A percentile compares a stretch with the other conserved stretches of the same genome.
phyloP scores from a whole-genome alignment of 2,797 vertebrate species.

The Carapus acus region DNA sequence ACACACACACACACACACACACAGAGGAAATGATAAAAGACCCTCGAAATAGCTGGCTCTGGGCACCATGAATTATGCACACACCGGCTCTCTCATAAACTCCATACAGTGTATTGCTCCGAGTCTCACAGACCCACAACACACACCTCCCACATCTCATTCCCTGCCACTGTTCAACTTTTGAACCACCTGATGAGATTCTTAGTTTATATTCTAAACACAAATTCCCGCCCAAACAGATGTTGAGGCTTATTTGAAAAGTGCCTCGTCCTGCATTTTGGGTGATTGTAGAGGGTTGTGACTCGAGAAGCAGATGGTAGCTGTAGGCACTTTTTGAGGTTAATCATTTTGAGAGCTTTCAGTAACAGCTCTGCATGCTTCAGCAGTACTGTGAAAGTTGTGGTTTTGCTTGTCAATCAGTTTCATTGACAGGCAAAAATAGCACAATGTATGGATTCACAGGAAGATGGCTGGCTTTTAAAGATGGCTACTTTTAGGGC shows the following conservation, averaged over 20 bases:
- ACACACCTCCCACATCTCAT: slow-evolving; percentile 46
- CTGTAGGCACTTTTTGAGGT: slow-evolving; percentile 41
- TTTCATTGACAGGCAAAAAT: not conserved
- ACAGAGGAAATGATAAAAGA: slow-evolving; percentile 46
- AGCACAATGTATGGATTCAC: not conserved
- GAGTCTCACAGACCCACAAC: slow-evolving; percentile 18
- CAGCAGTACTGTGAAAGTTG: slow-evolving; percentile 23
- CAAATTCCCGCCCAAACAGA: slow-evolving; percentile 4
- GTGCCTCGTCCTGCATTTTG: slow-evolving; percentile 24
- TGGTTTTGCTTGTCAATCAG: slow-evolving; percentile 3
- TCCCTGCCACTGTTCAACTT: slow-evolving; percentile 44
- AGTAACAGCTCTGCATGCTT: slow-evolving; percentile 36
- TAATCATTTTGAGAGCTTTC: slow-evolving; percentile 39
- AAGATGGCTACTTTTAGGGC: not conserved
- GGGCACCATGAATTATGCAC: slow-evolving; percentile 70
- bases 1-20: slow-evolving; percentile 16
- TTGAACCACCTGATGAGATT: slow-evolving; percentile 40
- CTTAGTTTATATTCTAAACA: slow-evolving; percentile 28
- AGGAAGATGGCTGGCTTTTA: slow-evolving; percentile 2
- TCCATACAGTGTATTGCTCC: slow-evolving; percentile 50
- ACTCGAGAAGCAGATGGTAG: slow-evolving; percentile 40
- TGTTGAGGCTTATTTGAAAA: slow-evolving; percentile 36
- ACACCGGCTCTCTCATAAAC: slow-evolving; percentile 50
- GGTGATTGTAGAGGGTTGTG: slow-evolving; percentile 32
- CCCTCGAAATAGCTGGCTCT: slow-evolving; percentile 55